Evolutionary conservation across 2,888 invertebrate genomes (phyloP), one percentile per base, ranked within the genome.

Genomic region (Drosophila setosimentum): DNA sequence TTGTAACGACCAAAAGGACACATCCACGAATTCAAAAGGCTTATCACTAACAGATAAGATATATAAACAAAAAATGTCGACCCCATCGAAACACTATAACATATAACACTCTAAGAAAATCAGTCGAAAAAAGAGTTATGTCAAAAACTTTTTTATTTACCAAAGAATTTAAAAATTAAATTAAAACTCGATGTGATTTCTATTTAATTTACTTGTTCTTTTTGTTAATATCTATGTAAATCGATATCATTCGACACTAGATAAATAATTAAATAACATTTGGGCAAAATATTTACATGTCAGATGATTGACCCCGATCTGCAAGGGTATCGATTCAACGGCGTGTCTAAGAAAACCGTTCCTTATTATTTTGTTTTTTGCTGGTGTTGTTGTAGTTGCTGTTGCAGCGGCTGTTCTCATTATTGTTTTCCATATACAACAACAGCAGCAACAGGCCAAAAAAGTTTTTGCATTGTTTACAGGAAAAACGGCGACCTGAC

Each of bases 391-490:
- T 54, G 11, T 58, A 21, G 49, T 70, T 65, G 35, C 37, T 33
- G 57, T 53, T 61, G 50, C 48, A 45, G 55, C 68, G 67, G 53
- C 64, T 66, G 55, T 65, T 72, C 54, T 67, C 53, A 45, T 54
- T 58, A 60, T 69, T 83, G 68, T 78, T 73, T 51, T 60, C 7
- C 64, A 54, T 55, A 50, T 55, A 50, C 48, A 65, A 8, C 27
- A 45, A 50, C 62, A 57, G 37, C 53, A 71, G 37, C 40, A 48
- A 40, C 51, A 42, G 59, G 57, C 54, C 53, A 48, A 68, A 69
- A 81, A 78, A 66, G 35, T 55, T 80, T 80, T 55, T 57, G 68
- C 66, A 77, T 80, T 73, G 81, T 73, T 80, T 71, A 53, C 68
- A 50, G 45, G 32, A 54, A 53, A 42, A 55, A 37, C 58, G 59